Percentiles rank a stretch among this genome's conserved stretches.
Evolutionary conservation across 1,140 invertebrate species (phyloP).

Genomic region (Stegodyphus dumicola): DNA sequence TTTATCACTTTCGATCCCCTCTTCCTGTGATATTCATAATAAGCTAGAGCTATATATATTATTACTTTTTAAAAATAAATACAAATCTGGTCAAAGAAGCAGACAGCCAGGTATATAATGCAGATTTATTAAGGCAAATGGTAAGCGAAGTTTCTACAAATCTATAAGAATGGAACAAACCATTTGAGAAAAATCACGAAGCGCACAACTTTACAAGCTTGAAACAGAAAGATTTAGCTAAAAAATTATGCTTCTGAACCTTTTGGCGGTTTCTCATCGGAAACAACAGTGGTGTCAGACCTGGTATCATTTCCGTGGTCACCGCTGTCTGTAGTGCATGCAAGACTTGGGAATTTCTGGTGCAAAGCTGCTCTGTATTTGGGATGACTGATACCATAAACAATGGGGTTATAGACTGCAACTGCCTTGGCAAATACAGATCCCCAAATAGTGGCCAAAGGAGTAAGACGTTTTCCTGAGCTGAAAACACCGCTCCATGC

Average conservation of each 20-base stretch:
- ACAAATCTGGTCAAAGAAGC: too few species aligned
- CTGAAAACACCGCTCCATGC: slow-evolving; percentile 82
- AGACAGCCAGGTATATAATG: too few species aligned
- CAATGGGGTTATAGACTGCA: slow-evolving; percentile 84
- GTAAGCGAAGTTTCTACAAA: too few species aligned
- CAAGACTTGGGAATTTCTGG: slow-evolving; percentile 78
- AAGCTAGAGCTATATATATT: too few species aligned
- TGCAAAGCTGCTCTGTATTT: slow-evolving; percentile 80
- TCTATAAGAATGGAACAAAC: too few species aligned
- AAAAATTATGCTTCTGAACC: slow-evolving; percentile 43
- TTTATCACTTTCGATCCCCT: too few species aligned
- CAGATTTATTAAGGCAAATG: too few species aligned
- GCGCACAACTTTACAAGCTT: neutral
- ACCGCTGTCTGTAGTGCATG: slow-evolving; percentile 68
- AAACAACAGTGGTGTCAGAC: slow-evolving; percentile 52
- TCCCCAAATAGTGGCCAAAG: slow-evolving; percentile 81
- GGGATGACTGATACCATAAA: slow-evolving; percentile 85
- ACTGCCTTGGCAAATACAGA: slow-evolving; percentile 83
- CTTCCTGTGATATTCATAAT: too few species aligned
- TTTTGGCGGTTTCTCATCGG: slow-evolving; percentile 55
- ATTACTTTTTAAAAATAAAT: too few species aligned
- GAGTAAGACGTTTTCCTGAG: slow-evolving; percentile 69
- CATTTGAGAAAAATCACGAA: neutral
- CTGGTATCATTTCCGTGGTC: slow-evolving; percentile 49
- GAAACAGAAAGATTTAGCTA: neutral